Percentiles rank a stretch among this genome's conserved stretches.
Conservation (phyloP, 1,140 invertebrate species). For the Apis dorsata region DNA sequence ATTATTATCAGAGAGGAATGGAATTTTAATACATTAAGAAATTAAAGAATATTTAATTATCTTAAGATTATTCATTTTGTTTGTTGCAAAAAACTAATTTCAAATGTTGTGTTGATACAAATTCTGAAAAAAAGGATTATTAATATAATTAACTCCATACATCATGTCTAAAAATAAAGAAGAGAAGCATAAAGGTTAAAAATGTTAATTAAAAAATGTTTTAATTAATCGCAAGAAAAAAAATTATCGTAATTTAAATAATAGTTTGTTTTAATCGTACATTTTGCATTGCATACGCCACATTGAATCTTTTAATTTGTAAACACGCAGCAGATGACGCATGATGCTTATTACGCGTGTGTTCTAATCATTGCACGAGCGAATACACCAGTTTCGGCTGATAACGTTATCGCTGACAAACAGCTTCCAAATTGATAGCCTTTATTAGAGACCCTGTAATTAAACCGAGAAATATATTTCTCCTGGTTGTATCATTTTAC, state of each 20-base stretch:
- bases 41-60: too few species aligned
- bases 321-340: background rate
- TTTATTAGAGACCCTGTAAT: slow-evolving; percentile 10
- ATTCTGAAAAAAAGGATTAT: too few species aligned
- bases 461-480: background rate
- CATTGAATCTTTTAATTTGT: background rate
- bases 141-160: too few species aligned
- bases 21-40: too few species aligned
- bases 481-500: background rate
- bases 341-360: slow-evolving; percentile 1
- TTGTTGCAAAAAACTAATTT: too few species aligned
- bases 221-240: background rate
- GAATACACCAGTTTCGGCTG: slow-evolving; percentile 17
- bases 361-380: slow-evolving; percentile 13
- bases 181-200: too few species aligned
- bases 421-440: slow-evolving; percentile 24
- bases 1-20: too few species aligned
- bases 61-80: too few species aligned
- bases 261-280: background rate
- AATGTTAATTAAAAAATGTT: too few species aligned
- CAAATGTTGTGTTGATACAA: too few species aligned
- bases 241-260: background rate
- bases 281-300: too few species aligned
- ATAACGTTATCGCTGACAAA: slow-evolving; percentile 36
- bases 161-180: too few species aligned